Conservation (phyloP, 2,113 vertebrate genomes). For the Sturnus vulgaris region DNA sequence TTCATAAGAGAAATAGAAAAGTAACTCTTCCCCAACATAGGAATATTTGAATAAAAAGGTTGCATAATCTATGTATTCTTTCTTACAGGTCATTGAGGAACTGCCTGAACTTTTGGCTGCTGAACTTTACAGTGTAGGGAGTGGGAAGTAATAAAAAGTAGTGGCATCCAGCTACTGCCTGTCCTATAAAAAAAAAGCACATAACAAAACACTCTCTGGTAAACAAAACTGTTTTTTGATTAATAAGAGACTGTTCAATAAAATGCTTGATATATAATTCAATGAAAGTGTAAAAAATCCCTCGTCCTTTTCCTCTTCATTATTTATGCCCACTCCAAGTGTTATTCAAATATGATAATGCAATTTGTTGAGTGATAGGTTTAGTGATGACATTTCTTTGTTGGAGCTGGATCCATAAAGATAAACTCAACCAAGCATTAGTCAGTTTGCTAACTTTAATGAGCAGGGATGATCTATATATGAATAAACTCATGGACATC, state of each 20-base stretch:
- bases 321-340: background rate
- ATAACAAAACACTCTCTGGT: background rate
- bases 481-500: background rate
- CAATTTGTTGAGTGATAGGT: background rate
- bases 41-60: background rate
- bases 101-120: background rate
- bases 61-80: background rate
- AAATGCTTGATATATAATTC: background rate
- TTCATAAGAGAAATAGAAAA: background rate
- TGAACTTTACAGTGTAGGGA: background rate
- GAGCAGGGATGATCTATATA: background rate
- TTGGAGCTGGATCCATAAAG: background rate
- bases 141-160: background rate
- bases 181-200: background rate
- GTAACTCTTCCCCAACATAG: background rate
- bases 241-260: background rate
- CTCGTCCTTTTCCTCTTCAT: background rate
- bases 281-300: background rate
- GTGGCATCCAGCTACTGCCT: background rate
- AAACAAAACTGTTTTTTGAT: background rate
- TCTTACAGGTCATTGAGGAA: background rate
- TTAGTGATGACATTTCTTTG: background rate
- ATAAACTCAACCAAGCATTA: background rate
- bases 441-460: background rate
- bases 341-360: background rate